Percentiles rank a stretch among this genome's conserved stretches.
Evolutionary conservation across 2,888 invertebrate species (phyloP).

Genomic region (Hyposoter didymator): DNA sequence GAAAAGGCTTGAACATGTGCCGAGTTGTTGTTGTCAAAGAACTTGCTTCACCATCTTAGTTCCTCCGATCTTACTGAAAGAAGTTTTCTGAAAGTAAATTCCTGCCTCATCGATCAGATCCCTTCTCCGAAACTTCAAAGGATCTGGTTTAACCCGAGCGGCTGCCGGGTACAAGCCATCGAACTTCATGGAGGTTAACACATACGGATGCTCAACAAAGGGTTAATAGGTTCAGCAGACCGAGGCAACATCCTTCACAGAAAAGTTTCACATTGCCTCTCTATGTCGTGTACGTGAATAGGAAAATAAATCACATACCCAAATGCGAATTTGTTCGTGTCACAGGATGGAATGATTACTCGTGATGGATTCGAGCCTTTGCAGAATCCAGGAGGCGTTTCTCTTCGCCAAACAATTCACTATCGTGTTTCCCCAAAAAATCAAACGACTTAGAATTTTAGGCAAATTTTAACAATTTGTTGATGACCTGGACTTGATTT

Average conservation of each 20-base stretch:
- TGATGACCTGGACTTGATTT: too few species aligned
- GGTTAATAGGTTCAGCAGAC: not conserved
- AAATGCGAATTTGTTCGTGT: constrained; percentile 73
- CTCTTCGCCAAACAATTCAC: constrained; percentile 6
- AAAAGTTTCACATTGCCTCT: constrained; percentile 62
- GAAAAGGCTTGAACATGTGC: too few species aligned
- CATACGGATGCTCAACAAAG: constrained; percentile 15
- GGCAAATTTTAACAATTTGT: too few species aligned
- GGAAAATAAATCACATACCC: constrained; percentile 73
- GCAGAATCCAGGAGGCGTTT: not conserved
- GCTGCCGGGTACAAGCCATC: not conserved
- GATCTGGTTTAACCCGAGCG: not conserved
- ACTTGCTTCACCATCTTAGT: not conserved
- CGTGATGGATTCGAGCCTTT: constrained; percentile 44
- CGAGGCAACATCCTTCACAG: constrained; percentile 55
- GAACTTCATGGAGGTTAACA: constrained; percentile 1
- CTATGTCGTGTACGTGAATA: constrained; percentile 70
- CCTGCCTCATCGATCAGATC: not conserved
- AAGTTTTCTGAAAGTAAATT: not conserved
- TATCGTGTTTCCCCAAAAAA: constrained; percentile 10
- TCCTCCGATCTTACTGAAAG: not conserved
- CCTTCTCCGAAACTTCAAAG: not conserved
- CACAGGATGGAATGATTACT: constrained; percentile 70
- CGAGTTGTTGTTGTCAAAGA: not conserved
- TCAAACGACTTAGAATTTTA: not conserved